A percentile compares a stretch with the other conserved stretches of the same genome.
These are phyloP conservation scores for Suncus etruscus DNA, from an alignment of 2,113 vertebrate genomes.

Conservation along the genomic window DNA sequence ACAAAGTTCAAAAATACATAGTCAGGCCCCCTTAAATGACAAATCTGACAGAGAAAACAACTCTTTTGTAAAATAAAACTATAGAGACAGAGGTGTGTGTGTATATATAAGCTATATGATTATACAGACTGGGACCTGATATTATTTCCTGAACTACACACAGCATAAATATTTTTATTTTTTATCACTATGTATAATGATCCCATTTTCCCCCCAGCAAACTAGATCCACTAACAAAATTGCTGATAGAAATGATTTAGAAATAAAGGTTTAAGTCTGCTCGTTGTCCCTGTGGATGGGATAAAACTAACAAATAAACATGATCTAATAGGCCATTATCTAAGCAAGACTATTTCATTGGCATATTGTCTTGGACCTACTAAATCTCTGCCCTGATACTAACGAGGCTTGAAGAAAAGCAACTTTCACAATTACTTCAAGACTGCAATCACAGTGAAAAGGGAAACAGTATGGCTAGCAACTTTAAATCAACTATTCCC, in stretches of 20 bases:
- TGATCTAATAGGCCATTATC: not conserved
- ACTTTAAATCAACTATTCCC: not conserved
- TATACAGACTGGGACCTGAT: not conserved
- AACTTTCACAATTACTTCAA: not conserved
- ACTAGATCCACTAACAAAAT: not conserved
- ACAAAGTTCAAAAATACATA: constrained; percentile 23
- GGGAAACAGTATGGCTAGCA: not conserved
- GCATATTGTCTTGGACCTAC: not conserved
- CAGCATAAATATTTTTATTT: not conserved
- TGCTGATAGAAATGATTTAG: not conserved
- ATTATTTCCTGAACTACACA: not conserved
- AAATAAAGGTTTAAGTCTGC: not conserved
- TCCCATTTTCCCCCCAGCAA: not conserved
- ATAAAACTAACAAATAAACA: not conserved
- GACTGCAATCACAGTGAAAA: not conserved
- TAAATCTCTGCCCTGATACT: not conserved
- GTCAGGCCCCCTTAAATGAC: not conserved
- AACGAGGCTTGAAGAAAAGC: not conserved
- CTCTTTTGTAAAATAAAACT: constrained; percentile 17
- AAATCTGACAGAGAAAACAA: constrained; percentile 6
- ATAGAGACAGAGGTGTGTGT: not conserved
- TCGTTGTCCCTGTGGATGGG: not conserved
- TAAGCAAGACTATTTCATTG: not conserved
- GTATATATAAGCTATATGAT: not conserved
- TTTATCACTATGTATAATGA: not conserved